A percentile compares a stretch with the other conserved stretches of the same genome.
Conservation (phyloP, 2,797 vertebrate genomes). For the Galaxias olidus region DNA sequence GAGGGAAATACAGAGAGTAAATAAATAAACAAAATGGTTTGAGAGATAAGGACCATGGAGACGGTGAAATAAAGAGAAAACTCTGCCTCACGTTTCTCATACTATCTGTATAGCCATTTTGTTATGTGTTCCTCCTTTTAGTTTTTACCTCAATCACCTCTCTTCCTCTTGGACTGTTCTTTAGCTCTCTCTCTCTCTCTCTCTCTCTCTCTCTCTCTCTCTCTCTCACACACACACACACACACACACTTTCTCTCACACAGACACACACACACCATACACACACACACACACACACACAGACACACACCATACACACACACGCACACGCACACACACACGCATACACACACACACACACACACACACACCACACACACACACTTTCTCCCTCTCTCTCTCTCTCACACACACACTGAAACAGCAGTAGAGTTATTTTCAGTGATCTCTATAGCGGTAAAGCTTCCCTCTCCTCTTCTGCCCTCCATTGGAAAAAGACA, state of each 20-base stretch:
- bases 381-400: constrained; percentile 2
- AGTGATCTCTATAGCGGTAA: too few relatives aligned
- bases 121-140: not conserved
- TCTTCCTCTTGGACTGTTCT: not conserved
- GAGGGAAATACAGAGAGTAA: constrained; percentile 6
- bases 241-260: constrained; percentile 9
- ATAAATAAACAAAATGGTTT: constrained; percentile 3
- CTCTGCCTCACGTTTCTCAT: not conserved
- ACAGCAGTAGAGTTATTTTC: too few relatives aligned
- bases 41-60: not conserved
- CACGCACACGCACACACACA: constrained; percentile 23
- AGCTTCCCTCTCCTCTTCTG: constrained; percentile 79
- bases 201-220: not conserved
- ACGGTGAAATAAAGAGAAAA: not conserved
- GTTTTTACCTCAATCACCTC: not conserved
- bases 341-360: constrained; percentile 15
- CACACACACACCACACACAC: too few relatives aligned
- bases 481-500: constrained; percentile 75
- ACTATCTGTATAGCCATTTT: not conserved
- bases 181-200: not conserved
- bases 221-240: not conserved
- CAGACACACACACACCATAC: too few relatives aligned
- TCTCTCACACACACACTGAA: too few relatives aligned
- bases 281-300: too few relatives aligned
- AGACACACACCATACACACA: too few relatives aligned